phyloP scores from a whole-genome alignment of 1,140 invertebrate genomes.

The Macrobrachium rosenbergii region DNA sequence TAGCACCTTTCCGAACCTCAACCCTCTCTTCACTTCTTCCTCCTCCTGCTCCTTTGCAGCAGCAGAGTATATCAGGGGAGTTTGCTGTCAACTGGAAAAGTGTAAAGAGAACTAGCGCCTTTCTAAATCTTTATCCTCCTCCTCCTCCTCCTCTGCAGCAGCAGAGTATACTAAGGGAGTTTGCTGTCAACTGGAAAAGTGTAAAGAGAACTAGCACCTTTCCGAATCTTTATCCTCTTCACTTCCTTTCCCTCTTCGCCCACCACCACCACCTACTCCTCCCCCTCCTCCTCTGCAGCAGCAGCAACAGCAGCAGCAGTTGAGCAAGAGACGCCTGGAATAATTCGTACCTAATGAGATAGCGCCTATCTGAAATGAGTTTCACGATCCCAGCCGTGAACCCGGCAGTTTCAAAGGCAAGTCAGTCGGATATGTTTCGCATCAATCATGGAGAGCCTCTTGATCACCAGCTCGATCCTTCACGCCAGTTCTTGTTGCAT shows the following conservation, averaged over 20 bases:
- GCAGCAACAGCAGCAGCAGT: constrained; percentile 3
- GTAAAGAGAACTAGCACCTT: neutral
- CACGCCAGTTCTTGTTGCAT: neutral
- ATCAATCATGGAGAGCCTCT: constrained; percentile 54
- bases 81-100: too few relatives aligned
- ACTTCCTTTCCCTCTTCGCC: neutral
- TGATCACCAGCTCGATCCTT: constrained; percentile 45
- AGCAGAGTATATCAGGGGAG: too few relatives aligned
- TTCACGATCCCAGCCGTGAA: constrained; percentile 51
- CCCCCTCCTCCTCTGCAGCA: constrained; percentile 12
- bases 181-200: too few relatives aligned
- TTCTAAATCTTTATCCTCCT: neutral
- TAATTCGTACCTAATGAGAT: constrained; percentile 59
- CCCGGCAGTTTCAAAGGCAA: constrained; percentile 56
- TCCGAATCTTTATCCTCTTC: neutral
- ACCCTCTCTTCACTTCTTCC: neutral
- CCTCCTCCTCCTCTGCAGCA: neutral
- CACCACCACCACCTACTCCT: neutral
- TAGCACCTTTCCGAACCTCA: neutral
- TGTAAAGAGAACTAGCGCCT: too few relatives aligned
- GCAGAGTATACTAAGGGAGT: too few relatives aligned
- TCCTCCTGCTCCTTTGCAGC: neutral
- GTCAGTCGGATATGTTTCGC: constrained; percentile 56
- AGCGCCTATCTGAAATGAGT: constrained; percentile 62
- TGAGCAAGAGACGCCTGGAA: constrained; percentile 23